Evolutionary conservation across 1,140 invertebrate genomes (phyloP), one percentile per base, ranked within the genome.

Genomic region (Tetraneura akinire): DNA sequence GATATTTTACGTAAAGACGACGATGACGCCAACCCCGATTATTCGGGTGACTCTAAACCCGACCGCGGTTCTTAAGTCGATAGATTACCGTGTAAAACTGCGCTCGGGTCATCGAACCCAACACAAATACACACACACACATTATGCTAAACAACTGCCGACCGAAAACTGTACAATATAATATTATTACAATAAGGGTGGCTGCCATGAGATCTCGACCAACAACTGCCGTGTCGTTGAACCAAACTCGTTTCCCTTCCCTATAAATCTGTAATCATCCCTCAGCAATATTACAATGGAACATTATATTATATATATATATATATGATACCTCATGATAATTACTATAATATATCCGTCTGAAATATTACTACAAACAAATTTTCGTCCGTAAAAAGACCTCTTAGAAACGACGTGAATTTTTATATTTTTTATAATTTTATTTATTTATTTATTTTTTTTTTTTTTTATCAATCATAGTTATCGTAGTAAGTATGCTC

Each of bases 61-160:
- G 13, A 68, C 66, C 37, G 14, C 66, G 42, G 13, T 68, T 32
- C 18, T 47, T 68, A 68, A 68, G 66, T 26, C 66, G 14, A 1
- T 6, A 11, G 42, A 68, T 68, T 68, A 47, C 64, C 64, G 13
- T 21, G 21, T 68, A 68, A 68, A 45, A 68, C 64, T 68, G 5
- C 10, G 18, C 23, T 10, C 18, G 18, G 64, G 64, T 68, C 42
- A 68, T 45, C 11, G 37, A 68, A 68, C 66, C 66, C 21, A 16
- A 68, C 47, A 14, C n/a, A n/a, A n/a, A n/a, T n/a, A n/a, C n/a
- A n/a, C n/a, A n/a, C n/a, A n/a, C n/a, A n/a, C 16, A 45, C 11
- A 45, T 68, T 68, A 68, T 68, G 66, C 42, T 68, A 68, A 68
- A 68, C 18, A 47, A n/a, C n/a, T n/a, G 42, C 14, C 13, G 6